Evolutionary conservation across 2,888 invertebrate genomes (phyloP), one percentile per base, ranked within the genome.

Genomic region (Galeopsomyia nigrocyanea): DNA sequence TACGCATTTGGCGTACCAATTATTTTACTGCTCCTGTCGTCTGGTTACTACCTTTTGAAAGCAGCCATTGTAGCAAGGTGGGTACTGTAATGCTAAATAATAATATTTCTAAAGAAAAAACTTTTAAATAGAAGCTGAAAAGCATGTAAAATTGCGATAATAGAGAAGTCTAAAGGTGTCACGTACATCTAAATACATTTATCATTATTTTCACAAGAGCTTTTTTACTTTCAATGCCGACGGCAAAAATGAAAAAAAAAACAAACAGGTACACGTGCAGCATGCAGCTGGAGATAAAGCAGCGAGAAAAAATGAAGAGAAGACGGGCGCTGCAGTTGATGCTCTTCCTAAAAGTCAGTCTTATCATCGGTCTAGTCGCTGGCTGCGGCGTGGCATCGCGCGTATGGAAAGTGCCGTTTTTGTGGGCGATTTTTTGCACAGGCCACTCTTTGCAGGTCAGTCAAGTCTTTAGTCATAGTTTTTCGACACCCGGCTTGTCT

Each of bases 301-400:
- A 89, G 56, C 88, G 90, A 56, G 89, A 90, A 79, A 90, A 90
- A 83, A 89, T 91, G 89, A 88, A 89, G 67, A 87, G 89, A 77
- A 88, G 90, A 77, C 87, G 90, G 75, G 87, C 88, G 49, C 83
- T 91, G 73, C 91, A 91, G 81, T 87, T 91, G 77, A 87, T 89
- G 73, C 88, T 91, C 21, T 91, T 91, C 82, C 86, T 89, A 19
- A 90, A 90, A 86, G 90, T 90, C 80, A 86, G 87, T 60, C 75
- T 87, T 58, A 86, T 87, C 76, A 86, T 89, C 80, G 87, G 87
- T 10, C 75, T 88, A 17, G 88, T 89, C 1, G 88, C 89, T 76
- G 84, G 83, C 7, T 86, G 84, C 68, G 86, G 84, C 3, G 82
- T 86, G 3, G 84, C 83, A 10, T 84, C 84, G n/a, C 80, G 84